A percentile compares a stretch with the other conserved stretches of the same genome.
Conservation (phyloP, 1,140 invertebrate genomes). For the Neodiprion pinetum region DNA sequence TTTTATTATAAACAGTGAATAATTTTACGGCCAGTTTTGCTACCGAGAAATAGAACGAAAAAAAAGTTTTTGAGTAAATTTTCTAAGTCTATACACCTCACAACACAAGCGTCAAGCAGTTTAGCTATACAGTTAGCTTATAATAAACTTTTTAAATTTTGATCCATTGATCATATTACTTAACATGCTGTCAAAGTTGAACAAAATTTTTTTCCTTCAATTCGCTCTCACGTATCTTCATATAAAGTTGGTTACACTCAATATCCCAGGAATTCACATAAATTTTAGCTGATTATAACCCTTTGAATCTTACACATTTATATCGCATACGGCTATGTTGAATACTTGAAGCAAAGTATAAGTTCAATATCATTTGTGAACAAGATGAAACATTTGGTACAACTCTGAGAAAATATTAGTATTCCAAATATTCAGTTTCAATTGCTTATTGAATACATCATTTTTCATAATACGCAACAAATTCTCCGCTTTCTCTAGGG, state of each 20-base stretch:
- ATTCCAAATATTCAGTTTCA: too few species aligned
- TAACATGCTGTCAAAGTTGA: not conserved
- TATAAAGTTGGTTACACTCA: not conserved
- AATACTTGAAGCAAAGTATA: slow-evolving; percentile 11
- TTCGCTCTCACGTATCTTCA: not conserved
- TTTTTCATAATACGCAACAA: not conserved
- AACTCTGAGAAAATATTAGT: too few species aligned
- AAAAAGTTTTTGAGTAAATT: too few species aligned
- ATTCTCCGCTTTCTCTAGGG: not conserved
- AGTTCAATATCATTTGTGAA: slow-evolving; percentile 8
- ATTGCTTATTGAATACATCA: too few species aligned
- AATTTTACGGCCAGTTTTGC: too few species aligned
- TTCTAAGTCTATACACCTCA: too few species aligned
- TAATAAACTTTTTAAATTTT: not conserved
- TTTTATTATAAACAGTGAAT: too few species aligned
- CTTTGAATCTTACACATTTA: not conserved
- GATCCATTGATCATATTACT: not conserved
- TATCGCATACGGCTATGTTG: not conserved
- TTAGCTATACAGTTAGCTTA: too few species aligned
- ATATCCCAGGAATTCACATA: not conserved
- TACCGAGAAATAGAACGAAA: too few species aligned
- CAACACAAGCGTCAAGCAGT: too few species aligned
- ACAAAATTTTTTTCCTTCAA: not conserved
- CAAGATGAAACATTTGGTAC: slow-evolving; percentile 13
- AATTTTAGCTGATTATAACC: too few species aligned